Conservation (phyloP, 2,888 invertebrate species). For the Danaus chrysippus region DNA sequence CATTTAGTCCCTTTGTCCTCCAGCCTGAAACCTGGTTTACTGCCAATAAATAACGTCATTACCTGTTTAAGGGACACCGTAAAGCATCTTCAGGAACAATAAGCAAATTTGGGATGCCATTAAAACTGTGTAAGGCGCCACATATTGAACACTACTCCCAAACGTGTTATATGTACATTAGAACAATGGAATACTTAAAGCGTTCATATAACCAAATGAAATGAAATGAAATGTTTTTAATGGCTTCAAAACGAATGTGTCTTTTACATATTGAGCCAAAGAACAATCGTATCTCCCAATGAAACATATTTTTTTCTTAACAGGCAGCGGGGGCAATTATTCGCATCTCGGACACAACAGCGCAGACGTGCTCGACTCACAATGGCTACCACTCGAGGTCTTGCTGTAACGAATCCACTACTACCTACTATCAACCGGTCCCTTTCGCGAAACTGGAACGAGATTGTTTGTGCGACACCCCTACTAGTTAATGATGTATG, state of each 20-base stretch:
- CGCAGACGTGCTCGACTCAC: slow-evolving; percentile 73
- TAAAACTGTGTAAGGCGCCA: slow-evolving; percentile 65
- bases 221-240: neutral
- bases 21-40: slow-evolving; percentile 47
- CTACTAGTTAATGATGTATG: slow-evolving; percentile 72
- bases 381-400: slow-evolving; percentile 71
- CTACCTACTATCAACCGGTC: slow-evolving; percentile 65
- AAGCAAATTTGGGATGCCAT: slow-evolving; percentile 66
- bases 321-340: slow-evolving; percentile 70
- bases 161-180: slow-evolving; percentile 30
- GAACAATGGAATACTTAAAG: neutral
- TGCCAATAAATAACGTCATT: slow-evolving; percentile 72
- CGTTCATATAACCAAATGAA: neutral
- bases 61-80: slow-evolving; percentile 64
- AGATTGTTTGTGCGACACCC: slow-evolving; percentile 71
- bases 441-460: slow-evolving; percentile 68
- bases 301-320: slow-evolving; percentile 42
- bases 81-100: slow-evolving; percentile 69
- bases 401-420: slow-evolving; percentile 76
- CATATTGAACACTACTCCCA: slow-evolving; percentile 61
- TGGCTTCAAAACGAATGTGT: slow-evolving; percentile 25
- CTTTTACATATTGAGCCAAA: slow-evolving; percentile 15
- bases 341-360: slow-evolving; percentile 76
- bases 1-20: slow-evolving; percentile 62
- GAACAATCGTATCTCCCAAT: slow-evolving; percentile 44